phyloP scores from a whole-genome alignment of 2,888 invertebrate species.

The Cheilosia scutellata region DNA sequence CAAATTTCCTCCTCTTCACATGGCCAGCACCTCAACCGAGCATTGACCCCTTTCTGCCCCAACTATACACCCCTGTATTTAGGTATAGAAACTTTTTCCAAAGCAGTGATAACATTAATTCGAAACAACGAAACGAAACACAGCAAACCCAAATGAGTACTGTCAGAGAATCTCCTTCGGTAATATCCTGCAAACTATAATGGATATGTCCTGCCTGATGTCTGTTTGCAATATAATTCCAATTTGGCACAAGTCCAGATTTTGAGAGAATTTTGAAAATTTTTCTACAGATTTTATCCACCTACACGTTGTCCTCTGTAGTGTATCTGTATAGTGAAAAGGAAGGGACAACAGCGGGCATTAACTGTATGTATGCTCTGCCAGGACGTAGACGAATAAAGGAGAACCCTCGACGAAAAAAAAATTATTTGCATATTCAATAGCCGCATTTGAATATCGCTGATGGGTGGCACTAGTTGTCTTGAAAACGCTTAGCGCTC shows the following conservation, averaged over 20 bases:
- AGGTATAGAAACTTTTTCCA: constrained; percentile 23
- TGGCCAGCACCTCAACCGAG: constrained; percentile 18
- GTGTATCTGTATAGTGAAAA: constrained; percentile 24
- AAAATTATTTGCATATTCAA: constrained; percentile 70
- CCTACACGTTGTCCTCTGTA: constrained; percentile 13
- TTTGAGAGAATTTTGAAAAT: constrained; percentile 49
- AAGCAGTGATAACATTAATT: constrained; percentile 71
- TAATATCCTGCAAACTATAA: constrained; percentile 64
- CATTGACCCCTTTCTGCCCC: constrained; percentile 40
- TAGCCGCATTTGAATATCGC: constrained; percentile 69
- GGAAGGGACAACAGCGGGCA: constrained; percentile 63
- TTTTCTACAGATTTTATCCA: constrained; percentile 52
- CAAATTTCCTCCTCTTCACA: constrained; percentile 46
- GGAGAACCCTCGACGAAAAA: background rate
- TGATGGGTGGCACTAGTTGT: constrained; percentile 29
- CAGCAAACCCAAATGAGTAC: constrained; percentile 64
- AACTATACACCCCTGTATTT: background rate
- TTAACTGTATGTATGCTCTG: constrained; percentile 29
- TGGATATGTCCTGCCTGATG: constrained; percentile 71
- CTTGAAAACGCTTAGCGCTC: constrained; percentile 14
- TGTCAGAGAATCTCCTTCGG: constrained; percentile 59
- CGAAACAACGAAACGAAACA: constrained; percentile 68
- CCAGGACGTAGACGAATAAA: constrained; percentile 32
- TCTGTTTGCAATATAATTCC: constrained; percentile 75
- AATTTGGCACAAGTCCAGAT: constrained; percentile 74